Conservation (phyloP, 2,113 vertebrate species). For the Ameiurus melas region DNA sequence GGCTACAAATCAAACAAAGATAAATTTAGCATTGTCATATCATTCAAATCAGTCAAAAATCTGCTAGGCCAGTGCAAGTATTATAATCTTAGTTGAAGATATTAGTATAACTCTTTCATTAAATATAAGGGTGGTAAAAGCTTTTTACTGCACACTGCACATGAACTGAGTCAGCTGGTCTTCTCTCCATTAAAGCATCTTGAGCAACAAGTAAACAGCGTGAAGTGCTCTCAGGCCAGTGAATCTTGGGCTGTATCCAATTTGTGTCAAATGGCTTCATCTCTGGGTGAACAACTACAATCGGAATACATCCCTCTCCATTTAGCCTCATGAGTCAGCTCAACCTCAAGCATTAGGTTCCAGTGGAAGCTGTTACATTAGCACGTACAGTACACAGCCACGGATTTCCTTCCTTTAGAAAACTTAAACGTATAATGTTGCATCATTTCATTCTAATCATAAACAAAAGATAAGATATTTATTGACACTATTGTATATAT, state of each 20-base stretch:
- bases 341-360: not conserved
- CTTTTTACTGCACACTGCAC: constrained; percentile 23
- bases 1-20: constrained; percentile 24
- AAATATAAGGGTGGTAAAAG: constrained; percentile 23
- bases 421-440: not conserved
- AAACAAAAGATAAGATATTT: not conserved
- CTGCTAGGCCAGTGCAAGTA: not conserved
- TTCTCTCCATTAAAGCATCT: constrained; percentile 34
- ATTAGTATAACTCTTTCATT: constrained; percentile 16
- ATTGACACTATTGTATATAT: not conserved
- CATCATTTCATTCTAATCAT: not conserved
- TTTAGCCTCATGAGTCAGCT: constrained; percentile 8
- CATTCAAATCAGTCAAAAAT: not conserved
- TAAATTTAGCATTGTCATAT: constrained; percentile 12
- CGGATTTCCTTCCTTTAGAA: not conserved
- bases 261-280: constrained; percentile 17
- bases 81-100: not conserved
- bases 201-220: constrained; percentile 38
- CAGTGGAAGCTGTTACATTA: not conserved
- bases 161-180: constrained; percentile 17
- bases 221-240: constrained; percentile 24
- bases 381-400: no score
- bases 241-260: constrained; percentile 4
- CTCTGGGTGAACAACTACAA: not conserved
- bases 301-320: not conserved